Base-by-base conservation (phyloP, 1,140 invertebrate genomes). In the Rhyzopertha dominica region DNA sequence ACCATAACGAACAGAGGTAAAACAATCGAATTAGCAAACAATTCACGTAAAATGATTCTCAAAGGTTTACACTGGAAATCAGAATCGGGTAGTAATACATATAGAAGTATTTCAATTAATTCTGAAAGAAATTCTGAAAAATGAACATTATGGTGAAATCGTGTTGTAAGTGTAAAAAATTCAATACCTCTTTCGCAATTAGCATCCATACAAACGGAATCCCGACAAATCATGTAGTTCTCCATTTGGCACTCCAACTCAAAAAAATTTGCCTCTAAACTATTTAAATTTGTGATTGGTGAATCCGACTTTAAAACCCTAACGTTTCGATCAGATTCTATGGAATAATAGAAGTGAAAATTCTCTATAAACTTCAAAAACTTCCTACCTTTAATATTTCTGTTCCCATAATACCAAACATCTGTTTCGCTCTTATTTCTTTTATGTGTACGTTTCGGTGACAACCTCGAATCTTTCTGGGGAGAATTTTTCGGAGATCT, bases 181-280 rank as follows among this genome's bases (percentile, higher is more conserved):
- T 9, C 24, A 26, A 34, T n/a, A 77, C 75, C 70, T 64, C 76
- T 72, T 66, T 83, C 81, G 52, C 75, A 75, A 34, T 74, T 70
- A 35, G 70, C 46, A 62, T 81, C 77, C n/a, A 68, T 78, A 60
- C 79, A 83, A 42, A 83, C 76, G 36, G 74, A 64, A 63, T 85
- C 81, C 29, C 81, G 67, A 63, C 79, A 82, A 39, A 83, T 67
- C 43, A 85, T 66, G 62, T 80, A 83, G 51, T 82, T 79, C 66
- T 95, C 91, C 80, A 92, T 85, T 47, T 86, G 80, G 36, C 82
- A 75, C 68, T 95, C 92, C 19, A 91, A 66, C 61, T 94, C 87
- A 67, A 95, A 95, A 66, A 95, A 95, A 59, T 83, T 72, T 46
- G 84, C 80, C 56, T 85, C 82, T 16, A 94, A 62, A 13, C 72